Evolutionary conservation across 2,113 vertebrate genomes (phyloP).

Genomic region (Tachycineta bicolor): DNA sequence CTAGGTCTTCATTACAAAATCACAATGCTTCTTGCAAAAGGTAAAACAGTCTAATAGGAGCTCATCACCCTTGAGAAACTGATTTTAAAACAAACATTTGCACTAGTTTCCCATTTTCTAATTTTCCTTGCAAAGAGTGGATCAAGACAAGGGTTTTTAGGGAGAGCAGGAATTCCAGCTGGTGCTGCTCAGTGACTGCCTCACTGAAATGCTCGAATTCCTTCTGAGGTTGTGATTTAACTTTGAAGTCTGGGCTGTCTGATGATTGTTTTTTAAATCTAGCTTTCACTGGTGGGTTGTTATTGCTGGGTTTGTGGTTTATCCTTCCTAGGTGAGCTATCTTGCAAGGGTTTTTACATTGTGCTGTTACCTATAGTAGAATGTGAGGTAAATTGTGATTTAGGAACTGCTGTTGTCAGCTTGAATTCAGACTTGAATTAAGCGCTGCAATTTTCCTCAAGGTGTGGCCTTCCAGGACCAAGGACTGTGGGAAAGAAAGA

Average conservation of each 20-base stretch:
- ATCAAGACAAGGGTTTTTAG: neutral
- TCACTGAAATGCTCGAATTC: neutral
- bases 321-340: neutral
- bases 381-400: neutral
- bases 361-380: neutral
- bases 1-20: accelerated
- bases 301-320: neutral
- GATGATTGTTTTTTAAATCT: neutral
- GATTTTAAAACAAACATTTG: neutral
- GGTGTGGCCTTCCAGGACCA: neutral
- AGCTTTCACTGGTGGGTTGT: neutral
- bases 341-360: neutral
- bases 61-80: neutral
- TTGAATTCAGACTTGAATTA: neutral
- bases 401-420: neutral
- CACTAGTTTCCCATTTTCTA: neutral
- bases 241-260: neutral
- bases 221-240: neutral
- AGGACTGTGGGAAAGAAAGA: neutral
- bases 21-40: neutral
- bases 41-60: neutral
- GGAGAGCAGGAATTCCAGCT: neutral
- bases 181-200: neutral
- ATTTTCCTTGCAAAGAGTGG: neutral
- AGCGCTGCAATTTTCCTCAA: neutral